Evolutionary conservation across 2,113 vertebrate species (phyloP), one percentile per base, ranked within the genome.

Genomic region (Perca flavescens): DNA sequence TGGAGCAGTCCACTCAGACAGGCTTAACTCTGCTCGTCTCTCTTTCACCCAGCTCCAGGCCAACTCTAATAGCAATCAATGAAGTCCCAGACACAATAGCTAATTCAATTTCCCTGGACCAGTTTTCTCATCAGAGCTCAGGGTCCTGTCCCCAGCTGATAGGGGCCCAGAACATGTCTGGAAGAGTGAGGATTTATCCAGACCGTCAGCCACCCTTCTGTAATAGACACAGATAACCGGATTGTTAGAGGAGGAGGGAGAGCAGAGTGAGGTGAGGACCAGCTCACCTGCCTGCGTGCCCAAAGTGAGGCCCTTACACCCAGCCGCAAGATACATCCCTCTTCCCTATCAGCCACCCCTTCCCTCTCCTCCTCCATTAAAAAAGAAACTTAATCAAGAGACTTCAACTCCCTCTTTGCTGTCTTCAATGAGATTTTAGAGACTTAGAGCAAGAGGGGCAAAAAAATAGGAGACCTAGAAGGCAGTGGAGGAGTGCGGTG

Each of bases 181-280:
- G 82, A 85, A 89, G 86, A 88, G 86, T 36, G 58, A 85, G 91
- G 94, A 91, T 93, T 95, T 94, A 93, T 75, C 83, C 82, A 61
- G 86, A 81, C 84, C 79, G 88, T 91, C 82, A 89, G 82, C 89
- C 78, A 49, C 79, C 82, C 84, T 66, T 88, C 88, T 93, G 89
- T 94, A 95, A 95, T 95, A 95, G 95, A 96, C 94, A 96, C 94
- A 92, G 88, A 93, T 95, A 95, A 96, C 82, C 43, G 93, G 93
- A 95, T 94, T 94, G 88, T 71, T 70, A 15, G 70, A 77, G 68
- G 76, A 85, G 83, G 89, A 77, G 83, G 75, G 65, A 63, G 87
- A 65, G 86, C 19, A 52, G 25, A 70, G 87, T 68, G 83, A 88
- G 83, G 87, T 85, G 82, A 82, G 87, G 85, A 91, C 78, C 80